Evolutionary conservation across 2,888 invertebrate genomes (phyloP).

Genomic region (Xestoiulus laeticollis): DNA sequence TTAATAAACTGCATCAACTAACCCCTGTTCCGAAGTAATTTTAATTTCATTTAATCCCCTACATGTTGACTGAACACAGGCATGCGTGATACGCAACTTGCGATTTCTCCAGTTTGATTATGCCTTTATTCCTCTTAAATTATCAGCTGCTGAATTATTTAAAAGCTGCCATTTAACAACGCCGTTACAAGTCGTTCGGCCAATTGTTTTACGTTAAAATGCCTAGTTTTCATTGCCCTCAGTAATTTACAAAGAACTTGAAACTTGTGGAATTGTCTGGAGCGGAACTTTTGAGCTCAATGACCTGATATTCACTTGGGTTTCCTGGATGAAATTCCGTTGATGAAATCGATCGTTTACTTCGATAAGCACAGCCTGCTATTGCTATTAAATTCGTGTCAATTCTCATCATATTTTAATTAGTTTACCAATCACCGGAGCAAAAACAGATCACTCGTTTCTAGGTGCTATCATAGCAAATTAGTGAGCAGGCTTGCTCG

Average conservation of each 20-base stretch:
- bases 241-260: too few relatives aligned
- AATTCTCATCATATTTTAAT: slow-evolving; percentile 4
- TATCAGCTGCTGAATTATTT: slow-evolving; percentile 11
- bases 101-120: background rate
- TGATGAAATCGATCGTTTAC: background rate
- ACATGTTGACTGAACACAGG: background rate
- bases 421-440: background rate
- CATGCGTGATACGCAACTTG: background rate
- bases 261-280: too few relatives aligned
- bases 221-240: background rate
- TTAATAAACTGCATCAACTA: slow-evolving; percentile 2
- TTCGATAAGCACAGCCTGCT: background rate
- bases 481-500: background rate
- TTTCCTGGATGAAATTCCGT: too few relatives aligned
- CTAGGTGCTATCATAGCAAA: background rate
- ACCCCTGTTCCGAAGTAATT: background rate
- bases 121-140: background rate
- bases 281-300: too few relatives aligned
- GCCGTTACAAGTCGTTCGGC: background rate
- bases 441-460: background rate
- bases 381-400: slow-evolving; percentile 21
- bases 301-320: too few relatives aligned
- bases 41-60: background rate
- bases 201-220: background rate
- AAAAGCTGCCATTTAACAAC: background rate